Evolutionary conservation across 2,113 vertebrate species (phyloP).

Genomic region (Bagarius yarrelli): DNA sequence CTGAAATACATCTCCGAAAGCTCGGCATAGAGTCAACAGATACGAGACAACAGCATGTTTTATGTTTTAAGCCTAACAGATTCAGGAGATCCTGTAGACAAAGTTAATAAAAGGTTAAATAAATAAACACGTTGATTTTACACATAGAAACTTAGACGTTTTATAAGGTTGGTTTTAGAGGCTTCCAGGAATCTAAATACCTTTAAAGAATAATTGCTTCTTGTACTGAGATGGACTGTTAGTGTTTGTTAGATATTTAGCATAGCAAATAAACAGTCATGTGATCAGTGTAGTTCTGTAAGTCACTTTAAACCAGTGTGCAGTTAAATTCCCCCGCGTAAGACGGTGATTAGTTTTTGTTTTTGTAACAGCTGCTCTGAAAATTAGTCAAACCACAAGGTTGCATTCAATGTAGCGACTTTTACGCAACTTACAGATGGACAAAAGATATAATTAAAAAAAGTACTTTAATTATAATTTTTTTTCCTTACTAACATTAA

Average conservation of each 20-base stretch:
- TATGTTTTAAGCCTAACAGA: no score
- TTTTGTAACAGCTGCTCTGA: neutral
- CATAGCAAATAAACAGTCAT: neutral
- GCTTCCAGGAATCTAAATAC: no score
- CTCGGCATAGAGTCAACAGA: neutral
- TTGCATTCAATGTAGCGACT: neutral
- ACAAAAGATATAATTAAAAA: neutral
- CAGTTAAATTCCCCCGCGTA: neutral
- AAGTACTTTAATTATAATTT: no score
- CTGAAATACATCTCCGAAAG: neutral
- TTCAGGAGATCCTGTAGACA: no score
- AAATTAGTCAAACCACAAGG: neutral
- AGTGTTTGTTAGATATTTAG: no score
- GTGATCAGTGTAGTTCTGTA: neutral
- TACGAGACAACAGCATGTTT: neutral
- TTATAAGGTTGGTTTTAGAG: no score
- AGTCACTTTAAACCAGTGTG: neutral
- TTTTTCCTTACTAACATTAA: no score
- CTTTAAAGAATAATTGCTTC: neutral
- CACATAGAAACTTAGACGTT: no score
- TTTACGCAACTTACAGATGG: neutral
- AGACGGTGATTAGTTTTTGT: neutral
- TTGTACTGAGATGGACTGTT: neutral
- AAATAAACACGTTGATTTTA: no score
- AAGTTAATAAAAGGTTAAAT: no score